Conservation (phyloP, 2,113 vertebrate genomes). For the Charina bottae region DNA sequence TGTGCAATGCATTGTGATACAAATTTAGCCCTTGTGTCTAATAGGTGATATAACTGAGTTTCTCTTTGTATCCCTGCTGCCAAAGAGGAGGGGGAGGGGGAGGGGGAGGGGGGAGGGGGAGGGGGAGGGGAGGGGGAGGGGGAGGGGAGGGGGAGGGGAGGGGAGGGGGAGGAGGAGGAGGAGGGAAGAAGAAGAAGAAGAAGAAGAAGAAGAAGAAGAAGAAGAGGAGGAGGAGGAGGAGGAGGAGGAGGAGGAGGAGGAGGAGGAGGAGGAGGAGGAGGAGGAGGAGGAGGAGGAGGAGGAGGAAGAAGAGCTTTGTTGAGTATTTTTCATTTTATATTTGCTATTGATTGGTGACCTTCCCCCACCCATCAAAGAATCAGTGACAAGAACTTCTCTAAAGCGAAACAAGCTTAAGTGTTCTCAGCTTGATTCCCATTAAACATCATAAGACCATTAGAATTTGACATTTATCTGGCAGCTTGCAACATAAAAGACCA, state of each 20-base stretch:
- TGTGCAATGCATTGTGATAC: neutral
- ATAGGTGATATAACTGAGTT: neutral
- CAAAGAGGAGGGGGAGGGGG: neutral
- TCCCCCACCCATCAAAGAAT: constrained; percentile 35
- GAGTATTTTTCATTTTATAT: constrained; percentile 52
- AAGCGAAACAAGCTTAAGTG: constrained; percentile 55
- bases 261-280: too few relatives aligned
- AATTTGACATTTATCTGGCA: constrained; percentile 63
- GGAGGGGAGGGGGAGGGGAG: too few relatives aligned
- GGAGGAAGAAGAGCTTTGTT: constrained; percentile 2
- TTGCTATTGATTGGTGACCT: constrained; percentile 59
- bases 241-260: too few relatives aligned
- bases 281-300: too few relatives aligned
- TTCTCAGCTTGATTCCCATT: constrained; percentile 46
- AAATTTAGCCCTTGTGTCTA: neutral
- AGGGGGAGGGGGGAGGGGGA: accelerated
- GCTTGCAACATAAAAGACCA: constrained; percentile 62
- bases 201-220: too few relatives aligned
- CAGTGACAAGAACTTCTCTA: constrained; percentile 62
- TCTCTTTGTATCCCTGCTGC: neutral
- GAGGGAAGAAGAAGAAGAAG: too few relatives aligned
- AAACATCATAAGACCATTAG: constrained; percentile 42
- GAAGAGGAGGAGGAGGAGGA: too few relatives aligned
- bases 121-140: too few relatives aligned
- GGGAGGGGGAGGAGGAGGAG: too few relatives aligned